A percentile compares a stretch with the other conserved stretches of the same genome.
phyloP scores from a whole-genome alignment of 2,888 invertebrate genomes.

The Ennomos quercinarius region DNA sequence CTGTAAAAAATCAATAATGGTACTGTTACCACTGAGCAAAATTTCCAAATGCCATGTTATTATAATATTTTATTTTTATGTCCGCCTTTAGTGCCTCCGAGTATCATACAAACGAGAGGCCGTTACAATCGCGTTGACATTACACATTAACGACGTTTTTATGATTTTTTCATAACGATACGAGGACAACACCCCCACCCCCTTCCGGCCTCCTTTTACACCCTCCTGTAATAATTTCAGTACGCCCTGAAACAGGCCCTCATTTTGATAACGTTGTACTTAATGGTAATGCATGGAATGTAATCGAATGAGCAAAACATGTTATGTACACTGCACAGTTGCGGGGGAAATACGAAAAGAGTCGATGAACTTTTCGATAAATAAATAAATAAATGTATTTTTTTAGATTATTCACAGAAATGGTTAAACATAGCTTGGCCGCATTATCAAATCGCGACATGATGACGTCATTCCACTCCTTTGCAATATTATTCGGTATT shows the following conservation, averaged over 20 bases:
- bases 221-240: constrained; percentile 12
- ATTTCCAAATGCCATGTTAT: not conserved
- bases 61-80: constrained; percentile 5
- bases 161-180: constrained; percentile 20
- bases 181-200: constrained; percentile 5
- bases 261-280: constrained; percentile 12
- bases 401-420: too few relatives aligned
- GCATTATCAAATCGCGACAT: too few relatives aligned
- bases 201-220: too few relatives aligned
- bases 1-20: too few relatives aligned
- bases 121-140: constrained; percentile 17
- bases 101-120: constrained; percentile 13
- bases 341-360: too few relatives aligned
- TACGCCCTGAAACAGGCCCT: constrained; percentile 1
- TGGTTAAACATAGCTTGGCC: too few relatives aligned
- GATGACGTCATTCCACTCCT: too few relatives aligned
- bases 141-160: constrained; percentile 21
- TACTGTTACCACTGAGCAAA: too few relatives aligned
- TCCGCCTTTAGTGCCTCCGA: constrained; percentile 4
- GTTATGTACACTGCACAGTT: not conserved
- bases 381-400: too few relatives aligned
- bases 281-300: constrained; percentile 34
- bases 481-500: too few relatives aligned
- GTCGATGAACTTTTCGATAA: too few relatives aligned
- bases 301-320: constrained; percentile 30